These are phyloP conservation scores for Ardeotis arabs DNA, from an alignment of 2,113 vertebrate genomes.

Conservation along the genomic window DNA sequence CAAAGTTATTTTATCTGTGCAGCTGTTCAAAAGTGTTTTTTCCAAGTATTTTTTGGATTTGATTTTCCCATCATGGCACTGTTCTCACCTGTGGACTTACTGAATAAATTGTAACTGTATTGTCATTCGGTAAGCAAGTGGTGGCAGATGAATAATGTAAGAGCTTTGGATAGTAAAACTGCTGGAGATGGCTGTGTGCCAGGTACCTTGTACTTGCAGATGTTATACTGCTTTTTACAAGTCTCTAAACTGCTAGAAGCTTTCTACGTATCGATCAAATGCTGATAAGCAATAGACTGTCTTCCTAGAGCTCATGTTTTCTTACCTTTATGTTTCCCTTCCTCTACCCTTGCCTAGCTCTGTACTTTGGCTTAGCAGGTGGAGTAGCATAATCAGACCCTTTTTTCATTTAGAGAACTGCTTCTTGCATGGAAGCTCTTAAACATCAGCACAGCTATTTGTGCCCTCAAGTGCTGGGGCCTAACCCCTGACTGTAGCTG, in stretches of 20 bases:
- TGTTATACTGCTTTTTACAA: not conserved
- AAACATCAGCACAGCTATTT: not conserved
- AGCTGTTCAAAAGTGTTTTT: not conserved
- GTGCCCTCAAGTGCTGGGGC: not conserved
- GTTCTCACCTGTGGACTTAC: not conserved
- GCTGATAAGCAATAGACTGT: not conserved
- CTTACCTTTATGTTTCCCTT: not conserved
- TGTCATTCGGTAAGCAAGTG: not conserved
- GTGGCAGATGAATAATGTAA: conserved; percentile 10
- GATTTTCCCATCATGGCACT: not conserved
- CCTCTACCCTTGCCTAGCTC: not conserved
- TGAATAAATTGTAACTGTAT: not conserved
- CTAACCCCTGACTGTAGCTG: not conserved
- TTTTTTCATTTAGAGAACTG: not conserved
- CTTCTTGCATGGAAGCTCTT: not conserved
- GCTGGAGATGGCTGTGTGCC: not conserved
- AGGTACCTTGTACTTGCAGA: not conserved
- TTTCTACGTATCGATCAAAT: not conserved
- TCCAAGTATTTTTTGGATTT: not conserved
- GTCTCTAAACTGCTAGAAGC: not conserved
- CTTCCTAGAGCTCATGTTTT: not conserved
- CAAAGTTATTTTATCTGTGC: not conserved
- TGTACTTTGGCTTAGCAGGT: not conserved
- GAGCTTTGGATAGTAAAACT: conserved; percentile 16
- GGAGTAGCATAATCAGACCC: not conserved